These are phyloP conservation scores for Turnix velox DNA, from an alignment of 2,113 vertebrate species.

Conservation along the genomic window DNA sequence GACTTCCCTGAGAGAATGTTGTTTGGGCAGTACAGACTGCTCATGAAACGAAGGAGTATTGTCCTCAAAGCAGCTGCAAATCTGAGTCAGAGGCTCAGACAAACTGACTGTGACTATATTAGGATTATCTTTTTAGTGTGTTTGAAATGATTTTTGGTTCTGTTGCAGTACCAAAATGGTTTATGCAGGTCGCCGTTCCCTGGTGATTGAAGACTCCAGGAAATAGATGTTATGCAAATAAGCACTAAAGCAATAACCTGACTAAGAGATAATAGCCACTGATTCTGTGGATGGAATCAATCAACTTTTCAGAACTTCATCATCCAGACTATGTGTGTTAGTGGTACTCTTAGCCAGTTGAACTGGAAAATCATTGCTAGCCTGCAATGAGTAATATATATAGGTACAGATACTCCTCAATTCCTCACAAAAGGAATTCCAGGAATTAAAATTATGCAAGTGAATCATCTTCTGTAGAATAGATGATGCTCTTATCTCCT, in stretches of 20 bases:
- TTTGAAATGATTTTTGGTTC: background rate
- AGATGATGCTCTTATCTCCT: background rate
- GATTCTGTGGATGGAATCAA: background rate
- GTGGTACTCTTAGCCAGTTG: background rate
- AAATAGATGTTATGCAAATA: background rate
- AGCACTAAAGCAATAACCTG: background rate
- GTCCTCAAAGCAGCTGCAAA: background rate
- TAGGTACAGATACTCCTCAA: background rate
- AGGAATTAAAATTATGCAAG: background rate
- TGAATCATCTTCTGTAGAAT: background rate
- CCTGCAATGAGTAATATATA: background rate
- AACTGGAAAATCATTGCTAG: background rate
- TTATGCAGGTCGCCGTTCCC: background rate
- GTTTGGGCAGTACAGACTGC: background rate
- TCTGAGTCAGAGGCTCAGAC: background rate
- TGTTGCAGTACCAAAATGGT: background rate
- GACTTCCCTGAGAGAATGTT: background rate
- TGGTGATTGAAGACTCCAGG: background rate
- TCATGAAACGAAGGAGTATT: background rate
- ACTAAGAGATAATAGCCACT: background rate
- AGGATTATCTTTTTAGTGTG: background rate
- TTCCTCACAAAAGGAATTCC: background rate
- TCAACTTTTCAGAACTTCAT: background rate
- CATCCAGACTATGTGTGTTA: background rate
- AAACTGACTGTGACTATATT: background rate